These are phyloP conservation scores for Virgularia gustaviana DNA, from an alignment of 92 coral and sea anemone species.

Conservation along the genomic window DNA sequence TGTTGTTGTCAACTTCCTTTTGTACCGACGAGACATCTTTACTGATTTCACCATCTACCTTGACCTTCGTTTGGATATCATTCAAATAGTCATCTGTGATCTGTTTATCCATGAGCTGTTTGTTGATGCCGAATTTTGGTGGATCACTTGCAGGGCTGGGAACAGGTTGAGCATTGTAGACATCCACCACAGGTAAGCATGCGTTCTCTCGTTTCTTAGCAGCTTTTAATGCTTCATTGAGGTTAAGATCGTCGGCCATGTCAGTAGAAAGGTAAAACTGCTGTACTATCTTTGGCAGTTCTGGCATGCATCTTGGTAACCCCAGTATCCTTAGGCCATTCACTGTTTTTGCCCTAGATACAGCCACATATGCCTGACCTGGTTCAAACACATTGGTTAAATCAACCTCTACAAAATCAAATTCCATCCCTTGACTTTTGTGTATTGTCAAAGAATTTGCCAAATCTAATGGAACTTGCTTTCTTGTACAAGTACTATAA, in stretches of 20 bases:
- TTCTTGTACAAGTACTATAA: conserved; percentile 5
- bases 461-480: conserved; percentile 35
- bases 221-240: not conserved
- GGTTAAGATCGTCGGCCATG: no score
- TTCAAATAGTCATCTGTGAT: not conserved
- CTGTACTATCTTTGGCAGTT: no score
- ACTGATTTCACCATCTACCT: not conserved
- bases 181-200: not conserved
- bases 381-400: conserved; percentile 33
- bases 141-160: conserved; percentile 5
- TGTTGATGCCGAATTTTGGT: not conserved
- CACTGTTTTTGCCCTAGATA: conserved; percentile 12
- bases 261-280: no score
- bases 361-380: conserved; percentile 51
- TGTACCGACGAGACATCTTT: conserved; percentile 9
- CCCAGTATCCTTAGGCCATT: not conserved
- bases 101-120: not conserved
- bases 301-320: no score
- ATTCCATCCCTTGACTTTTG: conserved; percentile 39
- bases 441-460: conserved; percentile 37
- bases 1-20: not conserved
- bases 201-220: not conserved
- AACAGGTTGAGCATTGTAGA: not conserved
- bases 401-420: conserved; percentile 31
- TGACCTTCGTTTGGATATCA: conserved; percentile 3